Base-by-base conservation (phyloP, 2,113 vertebrate species). In the Centropus unirufus region DNA sequence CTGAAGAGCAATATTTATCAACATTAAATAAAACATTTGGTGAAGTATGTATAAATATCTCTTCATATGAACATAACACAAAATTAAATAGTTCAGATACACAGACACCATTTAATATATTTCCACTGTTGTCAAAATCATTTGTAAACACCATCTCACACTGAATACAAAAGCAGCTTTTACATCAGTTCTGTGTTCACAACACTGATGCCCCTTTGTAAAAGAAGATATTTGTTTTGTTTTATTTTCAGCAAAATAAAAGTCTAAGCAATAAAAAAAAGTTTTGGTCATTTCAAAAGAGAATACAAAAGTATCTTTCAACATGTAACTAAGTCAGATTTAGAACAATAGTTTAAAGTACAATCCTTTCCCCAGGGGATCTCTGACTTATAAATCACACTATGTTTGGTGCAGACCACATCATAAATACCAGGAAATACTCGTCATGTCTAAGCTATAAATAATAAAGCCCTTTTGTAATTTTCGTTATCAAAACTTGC, bases 121-220 rank as follows among this genome's bases (percentile, higher is more conserved):
- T 90, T 97, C 98, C 98, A 98, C 98, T 98, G 97, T 97, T 96
- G 98, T 98, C 97, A 98, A 98, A 98, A 98, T 98, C 97, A 97
- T 93, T 97, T 98, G 98, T 98, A 99, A 99, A 99, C 98, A 99
- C 98, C 98, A 98, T 98, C 98, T 98, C 98, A 99, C 98, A 98
- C 97, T 97, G 97, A 98, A 98, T 98, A 99, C 98, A 98, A 97
- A 98, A 98, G 98, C 98, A 98, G 98, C 98, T 97, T 98, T 97
- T 97, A 97, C 96, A 98, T 96, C 93, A 97, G 95, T 96, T 96
- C 92, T 84, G 96, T 96, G 97, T 92, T 97, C 97, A 97, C 87
- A 93, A 97, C 97, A 97, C 84, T 83, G 97, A 98, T 92, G 96
- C 93, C 94, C 96, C 83, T 80, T 89, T 97, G 92, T 95, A 97